These are phyloP conservation scores for Uromys caudimaculatus DNA, from an alignment of 2,797 vertebrate species.

Conservation along the genomic window DNA sequence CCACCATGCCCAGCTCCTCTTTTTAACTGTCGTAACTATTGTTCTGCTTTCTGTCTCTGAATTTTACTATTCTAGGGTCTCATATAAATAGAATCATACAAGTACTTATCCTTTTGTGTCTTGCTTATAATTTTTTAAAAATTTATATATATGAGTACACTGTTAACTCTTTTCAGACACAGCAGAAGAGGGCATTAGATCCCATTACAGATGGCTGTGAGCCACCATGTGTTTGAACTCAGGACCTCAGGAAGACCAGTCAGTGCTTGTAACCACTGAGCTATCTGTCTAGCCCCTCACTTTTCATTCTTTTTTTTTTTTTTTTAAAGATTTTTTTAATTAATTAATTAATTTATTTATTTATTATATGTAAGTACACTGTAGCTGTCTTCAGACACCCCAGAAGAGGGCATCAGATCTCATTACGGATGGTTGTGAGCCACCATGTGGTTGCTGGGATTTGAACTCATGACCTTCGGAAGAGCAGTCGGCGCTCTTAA, in stretches of 20 bases:
- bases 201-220: background rate
- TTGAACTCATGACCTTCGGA: too few species aligned
- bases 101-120: background rate
- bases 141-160: background rate
- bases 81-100: background rate
- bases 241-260: background rate
- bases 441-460: too few species aligned
- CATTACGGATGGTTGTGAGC: too few species aligned
- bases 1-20: background rate
- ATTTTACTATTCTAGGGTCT: background rate
- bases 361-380: too few species aligned
- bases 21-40: background rate
- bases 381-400: too few species aligned
- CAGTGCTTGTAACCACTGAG: background rate
- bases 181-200: background rate
- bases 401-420: too few species aligned
- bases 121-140: background rate
- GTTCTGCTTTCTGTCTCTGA: conserved; percentile 9
- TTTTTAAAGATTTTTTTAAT: too few species aligned
- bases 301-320: too few species aligned
- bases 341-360: too few species aligned
- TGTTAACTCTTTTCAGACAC: background rate
- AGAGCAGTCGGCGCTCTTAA: too few species aligned
- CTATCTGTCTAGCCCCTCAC: background rate
- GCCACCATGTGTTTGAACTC: background rate